Conservation (phyloP, 2,797 vertebrate genomes). For the Lepus townsendii region DNA sequence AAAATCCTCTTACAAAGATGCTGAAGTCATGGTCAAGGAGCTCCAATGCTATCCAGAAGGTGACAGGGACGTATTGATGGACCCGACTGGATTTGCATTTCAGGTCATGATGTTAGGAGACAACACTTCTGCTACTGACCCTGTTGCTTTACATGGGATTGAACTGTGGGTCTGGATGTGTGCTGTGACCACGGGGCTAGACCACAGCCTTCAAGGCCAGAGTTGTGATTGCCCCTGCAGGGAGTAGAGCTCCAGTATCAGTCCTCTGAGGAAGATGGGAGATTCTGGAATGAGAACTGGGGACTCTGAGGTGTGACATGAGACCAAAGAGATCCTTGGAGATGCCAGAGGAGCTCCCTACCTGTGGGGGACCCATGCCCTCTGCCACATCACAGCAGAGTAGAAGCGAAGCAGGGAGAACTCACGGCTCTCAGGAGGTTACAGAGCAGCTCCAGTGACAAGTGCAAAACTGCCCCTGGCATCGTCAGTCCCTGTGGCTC, state of each 20-base stretch:
- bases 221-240: not conserved
- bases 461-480: not conserved
- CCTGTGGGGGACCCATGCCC: not conserved
- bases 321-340: not conserved
- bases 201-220: not conserved
- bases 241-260: not conserved
- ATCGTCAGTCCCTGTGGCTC: not conserved
- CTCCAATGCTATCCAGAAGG: conserved; percentile 4
- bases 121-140: not conserved
- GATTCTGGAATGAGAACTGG: not conserved
- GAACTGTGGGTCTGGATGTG: not conserved
- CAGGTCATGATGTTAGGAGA: not conserved
- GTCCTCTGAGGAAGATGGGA: not conserved
- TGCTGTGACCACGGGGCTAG: not conserved
- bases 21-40: not conserved
- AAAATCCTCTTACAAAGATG: conserved; percentile 8
- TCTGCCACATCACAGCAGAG: not conserved
- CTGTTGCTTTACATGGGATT: not conserved
- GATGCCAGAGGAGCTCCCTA: not conserved
- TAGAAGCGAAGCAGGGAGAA: not conserved
- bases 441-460: not conserved
- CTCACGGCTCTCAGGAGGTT: not conserved
- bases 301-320: not conserved
- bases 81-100: not conserved
- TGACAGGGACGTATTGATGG: not conserved